A percentile compares a stretch with the other conserved stretches of the same genome.
These are phyloP conservation scores for Siniperca obscura DNA, from an alignment of 2,797 vertebrate genomes.

Conservation along the genomic window DNA sequence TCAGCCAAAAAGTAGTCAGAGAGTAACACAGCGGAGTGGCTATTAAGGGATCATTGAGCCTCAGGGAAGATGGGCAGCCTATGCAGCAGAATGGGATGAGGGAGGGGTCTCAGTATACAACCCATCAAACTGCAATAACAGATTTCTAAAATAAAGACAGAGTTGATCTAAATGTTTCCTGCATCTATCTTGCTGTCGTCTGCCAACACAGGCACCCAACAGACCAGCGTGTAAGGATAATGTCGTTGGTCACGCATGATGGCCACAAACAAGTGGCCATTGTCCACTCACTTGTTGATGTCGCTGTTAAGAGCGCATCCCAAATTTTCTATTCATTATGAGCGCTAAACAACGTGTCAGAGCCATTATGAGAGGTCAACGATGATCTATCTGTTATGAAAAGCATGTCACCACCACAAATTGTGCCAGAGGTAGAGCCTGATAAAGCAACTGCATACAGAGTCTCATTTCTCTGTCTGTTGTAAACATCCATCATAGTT, in stretches of 20 bases:
- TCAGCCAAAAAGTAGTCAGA: slow-evolving; percentile 67
- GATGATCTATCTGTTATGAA: too few relatives aligned
- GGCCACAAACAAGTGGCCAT: slow-evolving; percentile 25
- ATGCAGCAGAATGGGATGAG: slow-evolving; percentile 11
- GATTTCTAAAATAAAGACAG: slow-evolving; percentile 15
- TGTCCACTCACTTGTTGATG: slow-evolving; percentile 16
- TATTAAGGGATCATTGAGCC: slow-evolving; percentile 52
- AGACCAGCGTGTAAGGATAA: background rate
- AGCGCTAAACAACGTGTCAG: background rate
- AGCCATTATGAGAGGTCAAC: background rate
- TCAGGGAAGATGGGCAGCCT: slow-evolving; percentile 39
- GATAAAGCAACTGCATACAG: background rate
- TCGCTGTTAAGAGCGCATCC: slow-evolving; percentile 4
- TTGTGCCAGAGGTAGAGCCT: background rate
- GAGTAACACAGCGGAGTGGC: slow-evolving; percentile 50
- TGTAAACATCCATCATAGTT: background rate
- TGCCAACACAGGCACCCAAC: slow-evolving; percentile 19
- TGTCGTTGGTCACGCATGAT: slow-evolving; percentile 21
- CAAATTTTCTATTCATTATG: background rate
- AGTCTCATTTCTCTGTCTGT: background rate
- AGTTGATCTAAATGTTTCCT: slow-evolving; percentile 32
- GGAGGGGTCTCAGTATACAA: slow-evolving; percentile 10
- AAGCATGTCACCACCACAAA: too few relatives aligned
- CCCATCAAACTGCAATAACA: slow-evolving; percentile 32
- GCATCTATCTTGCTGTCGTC: slow-evolving; percentile 1